phyloP scores from a whole-genome alignment of 2,113 vertebrate genomes.

The Amphiprion ocellaris region DNA sequence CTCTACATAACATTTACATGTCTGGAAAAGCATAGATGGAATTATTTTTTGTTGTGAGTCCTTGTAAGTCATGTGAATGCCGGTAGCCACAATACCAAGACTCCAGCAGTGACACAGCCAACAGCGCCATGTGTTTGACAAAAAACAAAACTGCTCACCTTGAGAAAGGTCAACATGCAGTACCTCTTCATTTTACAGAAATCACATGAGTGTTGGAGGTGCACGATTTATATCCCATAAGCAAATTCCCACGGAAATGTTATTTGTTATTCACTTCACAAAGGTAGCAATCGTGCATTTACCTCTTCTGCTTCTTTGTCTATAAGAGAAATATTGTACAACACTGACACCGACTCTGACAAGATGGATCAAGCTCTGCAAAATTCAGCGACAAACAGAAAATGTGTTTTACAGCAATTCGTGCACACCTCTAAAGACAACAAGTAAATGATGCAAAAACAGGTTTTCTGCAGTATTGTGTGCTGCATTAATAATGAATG shows the following conservation, averaged over 20 bases:
- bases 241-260: not conserved
- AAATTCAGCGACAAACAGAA: too few relatives aligned
- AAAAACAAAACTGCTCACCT: conserved; percentile 25
- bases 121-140: not conserved
- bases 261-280: not conserved
- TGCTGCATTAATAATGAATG: conserved; percentile 1
- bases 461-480: not conserved
- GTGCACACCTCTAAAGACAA: not conserved
- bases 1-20: not conserved
- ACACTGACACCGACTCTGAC: too few relatives aligned
- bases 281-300: too few relatives aligned
- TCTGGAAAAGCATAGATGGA: not conserved
- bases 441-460: not conserved
- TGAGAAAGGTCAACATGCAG: conserved; percentile 25
- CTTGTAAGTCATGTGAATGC: not conserved
- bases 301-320: too few relatives aligned
- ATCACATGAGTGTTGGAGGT: not conserved
- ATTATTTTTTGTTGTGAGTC: not conserved
- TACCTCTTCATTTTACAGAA: not conserved
- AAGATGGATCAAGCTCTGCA: too few relatives aligned
- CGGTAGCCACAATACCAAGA: not conserved
- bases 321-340: not conserved
- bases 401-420: not conserved
- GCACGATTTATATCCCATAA: not conserved
- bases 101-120: not conserved